These are phyloP conservation scores for Zalophus californianus DNA, from an alignment of 2,797 vertebrate genomes.

Conservation along the genomic window DNA sequence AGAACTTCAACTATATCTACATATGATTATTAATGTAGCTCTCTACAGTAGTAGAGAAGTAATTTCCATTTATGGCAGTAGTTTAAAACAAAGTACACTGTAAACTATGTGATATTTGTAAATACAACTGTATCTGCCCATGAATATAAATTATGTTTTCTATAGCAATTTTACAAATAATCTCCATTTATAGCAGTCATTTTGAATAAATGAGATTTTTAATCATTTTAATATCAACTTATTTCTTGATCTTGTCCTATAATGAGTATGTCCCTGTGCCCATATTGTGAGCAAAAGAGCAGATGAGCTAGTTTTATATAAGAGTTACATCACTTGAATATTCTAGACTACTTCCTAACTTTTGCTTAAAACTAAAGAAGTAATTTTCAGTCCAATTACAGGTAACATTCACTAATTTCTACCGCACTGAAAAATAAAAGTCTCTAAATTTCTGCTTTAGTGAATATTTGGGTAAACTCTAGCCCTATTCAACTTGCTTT, in stretches of 20 bases:
- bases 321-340: conserved; percentile 41
- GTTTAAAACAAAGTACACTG: conserved; percentile 63
- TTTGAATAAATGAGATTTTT: conserved; percentile 67
- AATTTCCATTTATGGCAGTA: conserved; percentile 66
- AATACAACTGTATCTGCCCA: conserved; percentile 60
- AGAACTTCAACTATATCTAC: conserved; percentile 9
- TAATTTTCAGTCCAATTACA: conserved; percentile 49
- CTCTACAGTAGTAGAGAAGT: conserved; percentile 43
- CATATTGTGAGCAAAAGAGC: not conserved
- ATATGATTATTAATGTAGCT: conserved; percentile 74
- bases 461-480: conserved; percentile 21
- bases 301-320: conserved; percentile 28
- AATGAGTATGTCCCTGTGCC: not conserved
- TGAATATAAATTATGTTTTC: conserved; percentile 71
- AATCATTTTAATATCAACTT: conserved; percentile 72
- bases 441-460: conserved; percentile 26
- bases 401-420: conserved; percentile 18
- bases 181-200: conserved; percentile 56
- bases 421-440: conserved; percentile 46
- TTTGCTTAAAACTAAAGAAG: conserved; percentile 54
- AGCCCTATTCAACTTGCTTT: not conserved
- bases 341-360: not conserved
- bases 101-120: conserved; percentile 70
- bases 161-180: conserved; percentile 48
- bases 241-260: not conserved